Evolutionary conservation across 1,140 invertebrate genomes (phyloP).

Genomic region (Drosophila nigrodunni): DNA sequence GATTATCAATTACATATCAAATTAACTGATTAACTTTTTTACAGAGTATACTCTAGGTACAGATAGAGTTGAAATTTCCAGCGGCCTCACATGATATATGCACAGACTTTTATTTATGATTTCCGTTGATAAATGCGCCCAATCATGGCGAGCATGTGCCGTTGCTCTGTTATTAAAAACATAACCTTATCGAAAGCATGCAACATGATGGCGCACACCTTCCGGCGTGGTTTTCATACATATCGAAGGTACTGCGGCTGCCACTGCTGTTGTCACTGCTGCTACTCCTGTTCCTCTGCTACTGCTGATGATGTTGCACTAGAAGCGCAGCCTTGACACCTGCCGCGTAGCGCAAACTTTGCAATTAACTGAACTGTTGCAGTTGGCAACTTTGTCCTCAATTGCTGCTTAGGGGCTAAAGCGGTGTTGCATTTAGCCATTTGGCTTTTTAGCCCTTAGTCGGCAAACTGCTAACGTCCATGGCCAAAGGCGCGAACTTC

Average conservation of each 20-base stretch:
- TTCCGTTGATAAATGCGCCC: slow-evolving; percentile 75
- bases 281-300: slow-evolving; percentile 1
- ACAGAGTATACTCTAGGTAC: slow-evolving; percentile 5
- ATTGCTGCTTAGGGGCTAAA: slow-evolving; percentile 23
- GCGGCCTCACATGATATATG: slow-evolving; percentile 61
- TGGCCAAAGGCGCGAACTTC: slow-evolving; percentile 36
- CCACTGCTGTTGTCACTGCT: slow-evolving; percentile 27
- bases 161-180: slow-evolving; percentile 41
- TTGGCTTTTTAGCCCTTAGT: slow-evolving; percentile 25
- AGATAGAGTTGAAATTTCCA: neutral
- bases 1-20: too few relatives aligned
- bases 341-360: slow-evolving; percentile 48
- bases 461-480: too few relatives aligned
- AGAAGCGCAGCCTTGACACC: slow-evolving; percentile 57
- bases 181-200: slow-evolving; percentile 64
- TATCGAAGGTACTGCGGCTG: neutral
- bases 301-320: slow-evolving; percentile 19
- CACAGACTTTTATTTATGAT: slow-evolving; percentile 74
- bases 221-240: slow-evolving; percentile 2
- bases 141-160: slow-evolving; percentile 21
- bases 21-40: neutral
- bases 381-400: slow-evolving; percentile 58
- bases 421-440: neutral
- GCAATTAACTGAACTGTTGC: slow-evolving; percentile 64
- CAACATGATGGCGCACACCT: slow-evolving; percentile 35